Evolutionary conservation across 2,797 vertebrate species (phyloP).

Genomic region (Denticeps clupeoides): DNA sequence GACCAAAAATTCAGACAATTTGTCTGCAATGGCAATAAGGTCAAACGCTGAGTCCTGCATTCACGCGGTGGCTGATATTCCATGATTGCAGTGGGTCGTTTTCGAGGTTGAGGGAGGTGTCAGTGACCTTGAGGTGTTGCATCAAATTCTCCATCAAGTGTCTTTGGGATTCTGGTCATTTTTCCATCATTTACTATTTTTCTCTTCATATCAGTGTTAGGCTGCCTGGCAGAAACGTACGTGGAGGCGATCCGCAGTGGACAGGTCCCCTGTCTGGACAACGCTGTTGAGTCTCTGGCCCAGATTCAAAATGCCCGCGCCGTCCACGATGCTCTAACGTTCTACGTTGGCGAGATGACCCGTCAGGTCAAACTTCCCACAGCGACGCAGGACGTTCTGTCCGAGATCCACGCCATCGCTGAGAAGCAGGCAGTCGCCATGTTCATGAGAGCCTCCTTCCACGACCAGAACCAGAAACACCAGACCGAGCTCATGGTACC

Average conservation of each 20-base stretch:
- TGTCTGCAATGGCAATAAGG: no score
- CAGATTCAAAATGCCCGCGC: conserved; percentile 35
- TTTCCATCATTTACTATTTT: no score
- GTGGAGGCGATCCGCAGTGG: conserved; percentile 41
- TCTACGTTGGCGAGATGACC: conserved; percentile 30
- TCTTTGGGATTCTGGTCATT: no score
- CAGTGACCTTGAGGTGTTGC: no score
- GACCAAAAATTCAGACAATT: no score
- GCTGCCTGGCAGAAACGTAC: conserved; percentile 37
- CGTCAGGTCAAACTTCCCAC: conserved; percentile 27
- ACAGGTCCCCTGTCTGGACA: conserved; percentile 46
- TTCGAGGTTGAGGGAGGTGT: no score
- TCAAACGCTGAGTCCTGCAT: no score
- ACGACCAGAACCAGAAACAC: conserved; percentile 24
- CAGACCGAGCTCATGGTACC: conserved; percentile 33
- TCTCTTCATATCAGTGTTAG: conserved; percentile 32
- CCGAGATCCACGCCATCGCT: conserved; percentile 27
- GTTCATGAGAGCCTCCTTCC: conserved; percentile 37
- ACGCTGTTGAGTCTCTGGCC: conserved; percentile 35
- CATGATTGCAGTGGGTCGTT: no score
- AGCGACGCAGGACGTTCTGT: conserved; percentile 31
- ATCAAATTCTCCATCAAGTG: no score
- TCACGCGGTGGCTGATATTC: no score
- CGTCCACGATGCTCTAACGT: conserved; percentile 24
- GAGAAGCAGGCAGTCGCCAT: conserved; percentile 31